Conservation (phyloP, 2,797 vertebrate genomes). For the Pantherophis alleghaniensis region DNA sequence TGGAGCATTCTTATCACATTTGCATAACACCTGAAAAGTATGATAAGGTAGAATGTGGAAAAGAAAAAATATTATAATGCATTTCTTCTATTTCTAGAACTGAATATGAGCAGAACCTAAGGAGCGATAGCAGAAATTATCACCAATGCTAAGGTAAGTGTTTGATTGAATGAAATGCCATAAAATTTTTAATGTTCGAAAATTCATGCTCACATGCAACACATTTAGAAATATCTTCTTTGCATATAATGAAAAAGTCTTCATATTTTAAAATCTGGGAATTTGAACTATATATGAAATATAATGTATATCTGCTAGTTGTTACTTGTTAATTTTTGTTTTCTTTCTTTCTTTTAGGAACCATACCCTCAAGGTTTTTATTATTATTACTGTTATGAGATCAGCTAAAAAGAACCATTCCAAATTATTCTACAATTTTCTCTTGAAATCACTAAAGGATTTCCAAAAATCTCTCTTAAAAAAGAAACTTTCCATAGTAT, state of each 20-base stretch:
- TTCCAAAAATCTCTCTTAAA: no score
- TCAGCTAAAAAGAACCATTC: no score
- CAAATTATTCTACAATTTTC: no score
- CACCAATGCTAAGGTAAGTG: conserved; percentile 93
- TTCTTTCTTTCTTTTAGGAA: no score
- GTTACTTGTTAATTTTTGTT: no score
- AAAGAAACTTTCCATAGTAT: no score
- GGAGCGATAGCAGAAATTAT: conserved; percentile 94
- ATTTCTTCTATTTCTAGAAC: conserved; percentile 80
- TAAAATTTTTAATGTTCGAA: background rate
- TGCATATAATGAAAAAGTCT: background rate
- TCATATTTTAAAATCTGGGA: background rate
- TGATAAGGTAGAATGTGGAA: conserved; percentile 6
- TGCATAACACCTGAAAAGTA: background rate
- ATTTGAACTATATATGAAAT: background rate
- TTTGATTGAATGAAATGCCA: background rate
- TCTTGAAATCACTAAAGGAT: no score
- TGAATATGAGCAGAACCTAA: conserved; percentile 94
- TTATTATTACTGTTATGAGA: no score
- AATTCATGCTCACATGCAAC: background rate
- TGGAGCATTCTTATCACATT: background rate
- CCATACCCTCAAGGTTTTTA: no score
- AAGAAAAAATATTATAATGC: conserved; percentile 4
- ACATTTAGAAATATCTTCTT: background rate
- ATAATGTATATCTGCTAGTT: background rate